phyloP scores from a whole-genome alignment of 2,113 vertebrate genomes.

The Oncorhynchus gorbuscha region DNA sequence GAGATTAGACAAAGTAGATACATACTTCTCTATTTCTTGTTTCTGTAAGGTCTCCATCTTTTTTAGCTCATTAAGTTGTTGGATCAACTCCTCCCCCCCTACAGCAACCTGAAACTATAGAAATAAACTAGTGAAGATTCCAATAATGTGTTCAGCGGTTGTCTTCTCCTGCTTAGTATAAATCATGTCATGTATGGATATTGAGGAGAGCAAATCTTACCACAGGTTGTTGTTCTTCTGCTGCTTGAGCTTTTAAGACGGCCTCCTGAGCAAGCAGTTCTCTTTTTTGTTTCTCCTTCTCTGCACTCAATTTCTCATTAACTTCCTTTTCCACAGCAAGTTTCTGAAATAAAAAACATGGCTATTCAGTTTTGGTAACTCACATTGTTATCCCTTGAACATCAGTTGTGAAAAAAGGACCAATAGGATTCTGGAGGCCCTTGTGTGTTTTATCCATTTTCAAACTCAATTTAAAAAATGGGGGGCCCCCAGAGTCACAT shows the following conservation, averaged over 20 bases:
- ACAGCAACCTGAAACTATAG: conserved; percentile 5
- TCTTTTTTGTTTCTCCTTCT: conserved; percentile 7
- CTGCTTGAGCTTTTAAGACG: neutral
- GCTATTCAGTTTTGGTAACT: neutral
- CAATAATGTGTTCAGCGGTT: neutral
- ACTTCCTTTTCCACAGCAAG: neutral
- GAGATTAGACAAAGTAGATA: neutral
- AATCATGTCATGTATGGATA: neutral
- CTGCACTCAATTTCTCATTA: neutral
- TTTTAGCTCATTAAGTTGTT: conserved; percentile 35
- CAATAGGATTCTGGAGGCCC: too few relatives aligned
- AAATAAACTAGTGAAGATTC: neutral
- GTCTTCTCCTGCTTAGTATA: neutral
- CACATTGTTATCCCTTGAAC: neutral
- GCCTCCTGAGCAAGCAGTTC: neutral
- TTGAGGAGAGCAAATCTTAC: neutral
- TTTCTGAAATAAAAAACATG: conserved; percentile 9
- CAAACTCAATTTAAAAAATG: neutral
- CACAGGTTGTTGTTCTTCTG: neutral
- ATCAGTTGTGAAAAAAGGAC: neutral
- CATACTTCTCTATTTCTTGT: conserved; percentile 44
- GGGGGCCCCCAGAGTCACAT: too few relatives aligned
- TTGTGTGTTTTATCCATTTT: neutral
- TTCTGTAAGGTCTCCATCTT: conserved; percentile 27
- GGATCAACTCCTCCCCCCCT: conserved; percentile 14